Percentiles rank a stretch among this genome's conserved stretches.
Evolutionary conservation across 2,888 invertebrate genomes (phyloP).

Genomic region (Euspilapteryx auroguttella): DNA sequence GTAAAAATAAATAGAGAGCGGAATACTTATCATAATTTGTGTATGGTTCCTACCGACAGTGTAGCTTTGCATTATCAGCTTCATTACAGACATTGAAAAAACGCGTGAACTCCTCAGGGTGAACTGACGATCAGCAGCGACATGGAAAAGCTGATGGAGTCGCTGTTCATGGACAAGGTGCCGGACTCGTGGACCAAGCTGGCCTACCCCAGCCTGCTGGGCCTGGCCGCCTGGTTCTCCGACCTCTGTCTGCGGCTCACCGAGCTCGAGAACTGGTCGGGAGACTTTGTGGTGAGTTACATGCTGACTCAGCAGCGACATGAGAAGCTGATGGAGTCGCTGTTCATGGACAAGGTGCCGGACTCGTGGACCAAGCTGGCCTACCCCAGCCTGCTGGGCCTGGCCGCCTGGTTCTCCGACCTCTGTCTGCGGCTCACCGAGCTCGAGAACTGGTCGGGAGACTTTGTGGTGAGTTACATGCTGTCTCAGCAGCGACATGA

Average conservation of each 20-base stretch:
- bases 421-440: constrained; percentile 77
- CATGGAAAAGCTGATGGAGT: constrained; percentile 86
- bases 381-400: constrained; percentile 82
- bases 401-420: constrained; percentile 88
- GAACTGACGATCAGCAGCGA: constrained; percentile 90
- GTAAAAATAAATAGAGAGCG: too few species aligned
- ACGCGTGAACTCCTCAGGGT: too few species aligned
- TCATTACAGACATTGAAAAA: too few species aligned
- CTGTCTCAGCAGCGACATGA: constrained; percentile 93
- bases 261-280: constrained; percentile 85
- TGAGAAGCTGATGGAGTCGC: constrained; percentile 81
- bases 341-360: constrained; percentile 92
- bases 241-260: constrained; percentile 79
- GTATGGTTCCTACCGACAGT: too few species aligned
- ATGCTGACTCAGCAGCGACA: constrained; percentile 87
- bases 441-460: constrained; percentile 85
- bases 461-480: constrained; percentile 74
- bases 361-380: constrained; percentile 82
- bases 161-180: constrained; percentile 88
- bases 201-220: constrained; percentile 87
- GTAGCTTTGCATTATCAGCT: too few species aligned
- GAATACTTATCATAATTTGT: too few species aligned
- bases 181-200: constrained; percentile 82
- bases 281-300: constrained; percentile 76
- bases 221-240: constrained; percentile 83